Base-by-base conservation (phyloP, 1,140 invertebrate genomes). In the Eupristina koningsbergeri region DNA sequence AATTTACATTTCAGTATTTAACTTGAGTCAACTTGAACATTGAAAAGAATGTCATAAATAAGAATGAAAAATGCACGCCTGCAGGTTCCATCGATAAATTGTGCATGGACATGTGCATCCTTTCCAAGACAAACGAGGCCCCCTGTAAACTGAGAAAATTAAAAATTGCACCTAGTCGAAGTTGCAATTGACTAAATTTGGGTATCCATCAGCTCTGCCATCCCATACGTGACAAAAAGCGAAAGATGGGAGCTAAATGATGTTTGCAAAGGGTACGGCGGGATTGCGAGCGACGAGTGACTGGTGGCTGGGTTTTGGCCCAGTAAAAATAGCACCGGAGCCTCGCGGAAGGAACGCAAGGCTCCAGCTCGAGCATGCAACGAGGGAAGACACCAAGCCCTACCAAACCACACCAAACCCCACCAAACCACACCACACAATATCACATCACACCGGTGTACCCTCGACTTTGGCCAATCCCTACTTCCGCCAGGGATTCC, bases 261-360 rank as follows among this genome's bases (percentile, higher is more conserved):
- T 87, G 87, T 83, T 81, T 76, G 84, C 87, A 83, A 86, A 86
- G 85, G 86, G 86, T 86, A 78, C 64, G 64, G 67, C 29, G n/a
- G 61, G 36, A 31, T 41, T 71, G 86, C 64, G 19, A 76, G 74
- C 85, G 80, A 87, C 85, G 81, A 81, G 80, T 85, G 83, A 84
- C 84, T 86, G 82, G 86, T 84, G 84, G 83, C 63, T 61, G 83
- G 64, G 39, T 45, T 5, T 29, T 36, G n/a, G n/a, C 29, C 39
- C 58, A 87, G 85, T 81, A 85, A 88, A 88, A 88, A 88, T 88
- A 88, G 88, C 85, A 45, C 22, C 64, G n/a, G 71, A 69, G n/a
- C 81, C 41, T 39, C 22, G 17, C 39, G 69, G 69, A 81, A 36
- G 34, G 61, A 79, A 41, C 61, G 31, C 81, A 45, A 53, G n/a